phyloP scores from a whole-genome alignment of 2,113 vertebrate species.

The Cyanocitta stelleri region DNA sequence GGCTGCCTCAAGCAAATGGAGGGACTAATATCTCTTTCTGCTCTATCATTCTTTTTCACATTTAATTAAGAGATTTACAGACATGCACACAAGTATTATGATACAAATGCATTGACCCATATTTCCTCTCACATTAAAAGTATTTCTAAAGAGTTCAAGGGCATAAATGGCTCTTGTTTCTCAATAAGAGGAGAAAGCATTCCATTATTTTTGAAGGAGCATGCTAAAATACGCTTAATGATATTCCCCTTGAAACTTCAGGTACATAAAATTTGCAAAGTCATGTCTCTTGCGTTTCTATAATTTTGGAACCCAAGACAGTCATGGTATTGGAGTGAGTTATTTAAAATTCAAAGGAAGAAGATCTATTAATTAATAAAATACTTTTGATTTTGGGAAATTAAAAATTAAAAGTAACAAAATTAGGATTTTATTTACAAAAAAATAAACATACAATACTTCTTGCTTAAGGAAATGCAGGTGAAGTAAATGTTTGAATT shows the following conservation, averaged over 20 bases:
- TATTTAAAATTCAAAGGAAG: background rate
- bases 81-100: background rate
- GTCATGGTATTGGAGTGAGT: background rate
- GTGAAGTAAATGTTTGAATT: background rate
- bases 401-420: background rate
- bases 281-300: background rate
- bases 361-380: background rate
- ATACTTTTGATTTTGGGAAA: background rate
- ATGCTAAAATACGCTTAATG: background rate
- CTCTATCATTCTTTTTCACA: background rate
- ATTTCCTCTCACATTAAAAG: background rate
- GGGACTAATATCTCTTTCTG: background rate
- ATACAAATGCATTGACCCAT: background rate
- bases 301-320: background rate
- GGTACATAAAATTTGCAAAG: background rate
- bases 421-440: background rate
- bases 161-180: background rate
- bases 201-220: background rate
- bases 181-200: background rate
- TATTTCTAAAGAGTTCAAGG: background rate
- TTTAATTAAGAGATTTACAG: constrained; percentile 12
- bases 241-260: background rate
- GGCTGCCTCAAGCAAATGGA: background rate
- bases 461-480: background rate
- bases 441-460: background rate